Evolutionary conservation across 2,797 vertebrate genomes (phyloP), one percentile per base, ranked within the genome.

Genomic region (Cuculus canorus): DNA sequence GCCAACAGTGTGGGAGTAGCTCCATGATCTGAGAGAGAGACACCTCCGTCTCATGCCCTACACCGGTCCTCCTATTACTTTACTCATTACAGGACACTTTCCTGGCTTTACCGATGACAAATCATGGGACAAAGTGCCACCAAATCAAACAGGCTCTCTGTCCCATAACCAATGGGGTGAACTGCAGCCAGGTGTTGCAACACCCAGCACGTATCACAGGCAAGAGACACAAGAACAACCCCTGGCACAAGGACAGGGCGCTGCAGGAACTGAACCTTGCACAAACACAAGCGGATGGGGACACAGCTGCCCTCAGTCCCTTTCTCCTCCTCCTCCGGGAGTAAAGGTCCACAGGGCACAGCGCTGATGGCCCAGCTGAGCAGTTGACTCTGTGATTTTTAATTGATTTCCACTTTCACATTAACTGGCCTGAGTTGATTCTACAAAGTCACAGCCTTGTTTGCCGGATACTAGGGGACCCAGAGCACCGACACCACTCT

Each of bases 141-240:
- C 4, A 23, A 24, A 73, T 3, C 2, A 39, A 64, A 53, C 21
- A 5, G 16, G 4, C 30, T 22, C 27, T 30, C 35, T 18, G 8
- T 3, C 24, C 0, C 7, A 17, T 47, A 39, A 82, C 18, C 7
- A 1, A 4, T 0, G 4, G 5, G 27, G 17, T 8, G 23, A 66
- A 14, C n/a, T 22, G 45, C 43, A 85, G 4, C 21, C 21, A 28
- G 1, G 7, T 14, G 13, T 43, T 22, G 33, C 50, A 53, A 48
- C 23, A 69, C 14, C 28, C 18, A 1, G 27, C 0, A 1, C 3
- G 0, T 6, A 21, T 18, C 68, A 47, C 53, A 3, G 11, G 66
- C 1, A 2, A 35, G 37, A 41, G 0, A 15, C 0, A 0, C 23
- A 2, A 0, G 4, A 53, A 18, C 37, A 39, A 6, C 21, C 18